Evolutionary conservation across 2,888 invertebrate species (phyloP).

Genomic region (Anaspis maculata): DNA sequence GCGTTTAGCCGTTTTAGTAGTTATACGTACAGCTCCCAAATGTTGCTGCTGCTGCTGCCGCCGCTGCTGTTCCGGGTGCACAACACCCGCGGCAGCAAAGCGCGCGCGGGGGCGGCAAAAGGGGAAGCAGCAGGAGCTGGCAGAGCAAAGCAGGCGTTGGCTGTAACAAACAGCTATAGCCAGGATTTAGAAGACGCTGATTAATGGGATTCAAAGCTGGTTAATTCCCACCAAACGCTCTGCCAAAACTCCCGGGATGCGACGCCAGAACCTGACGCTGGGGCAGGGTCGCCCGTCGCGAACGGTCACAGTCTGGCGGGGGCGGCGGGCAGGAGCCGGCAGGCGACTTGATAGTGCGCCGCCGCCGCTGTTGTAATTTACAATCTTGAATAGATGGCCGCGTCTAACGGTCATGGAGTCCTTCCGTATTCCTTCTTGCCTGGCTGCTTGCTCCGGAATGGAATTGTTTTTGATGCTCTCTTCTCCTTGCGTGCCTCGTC

Average conservation of each 20-base stretch:
- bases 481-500: conserved; percentile 13
- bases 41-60: no score
- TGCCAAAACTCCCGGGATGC: conserved; percentile 46
- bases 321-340: conserved; percentile 25
- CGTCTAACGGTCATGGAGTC: conserved; percentile 32
- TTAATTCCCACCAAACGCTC: conserved; percentile 57
- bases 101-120: no score
- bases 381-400: conserved; percentile 36
- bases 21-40: no score
- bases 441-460: no score
- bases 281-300: conserved; percentile 4
- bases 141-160: conserved; percentile 24
- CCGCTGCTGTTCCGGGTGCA: no score
- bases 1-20: conserved; percentile 17
- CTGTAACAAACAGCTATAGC: conserved; percentile 43
- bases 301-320: conserved; percentile 21
- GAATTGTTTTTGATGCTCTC: conserved; percentile 39
- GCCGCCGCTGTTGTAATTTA: conserved; percentile 36
- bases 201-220: conserved; percentile 63
- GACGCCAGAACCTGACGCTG: conserved; percentile 28
- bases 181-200: conserved; percentile 52
- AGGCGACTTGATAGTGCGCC: no score
- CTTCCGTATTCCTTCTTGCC: conserved; percentile 30
- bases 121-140: conserved; percentile 18
- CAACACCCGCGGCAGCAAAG: no score